These are phyloP conservation scores for Myiagra hebetior DNA, from an alignment of 2,113 vertebrate genomes.

Conservation along the genomic window DNA sequence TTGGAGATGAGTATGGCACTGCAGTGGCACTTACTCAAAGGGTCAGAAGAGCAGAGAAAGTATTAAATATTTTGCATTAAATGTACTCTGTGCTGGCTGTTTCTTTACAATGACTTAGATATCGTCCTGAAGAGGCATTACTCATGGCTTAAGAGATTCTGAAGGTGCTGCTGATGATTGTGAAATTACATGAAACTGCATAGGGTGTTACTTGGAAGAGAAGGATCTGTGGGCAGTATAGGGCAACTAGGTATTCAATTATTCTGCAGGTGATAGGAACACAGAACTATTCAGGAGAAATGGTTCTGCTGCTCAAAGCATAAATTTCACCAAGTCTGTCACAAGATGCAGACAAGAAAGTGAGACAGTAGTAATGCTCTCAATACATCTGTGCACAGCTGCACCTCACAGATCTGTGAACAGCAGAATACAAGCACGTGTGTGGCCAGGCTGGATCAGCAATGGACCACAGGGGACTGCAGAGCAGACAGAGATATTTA, in stretches of 20 bases:
- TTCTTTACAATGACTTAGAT: background rate
- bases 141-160: background rate
- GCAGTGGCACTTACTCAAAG: background rate
- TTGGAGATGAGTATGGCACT: background rate
- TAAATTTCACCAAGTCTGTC: background rate
- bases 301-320: background rate
- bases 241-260: background rate
- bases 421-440: background rate
- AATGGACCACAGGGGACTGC: background rate
- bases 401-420: background rate
- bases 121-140: background rate
- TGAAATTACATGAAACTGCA: background rate
- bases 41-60: background rate
- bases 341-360: background rate
- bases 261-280: background rate
- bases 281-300: background rate
- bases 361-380: background rate
- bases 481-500: background rate
- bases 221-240: background rate
- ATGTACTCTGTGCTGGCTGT: background rate
- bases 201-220: background rate
- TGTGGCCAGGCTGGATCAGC: background rate
- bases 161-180: background rate
- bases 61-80: conserved; percentile 8
- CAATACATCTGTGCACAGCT: background rate